A percentile compares a stretch with the other conserved stretches of the same genome.
Evolutionary conservation across 2,113 vertebrate species (phyloP).

Genomic region (Nansenia antarctica): DNA sequence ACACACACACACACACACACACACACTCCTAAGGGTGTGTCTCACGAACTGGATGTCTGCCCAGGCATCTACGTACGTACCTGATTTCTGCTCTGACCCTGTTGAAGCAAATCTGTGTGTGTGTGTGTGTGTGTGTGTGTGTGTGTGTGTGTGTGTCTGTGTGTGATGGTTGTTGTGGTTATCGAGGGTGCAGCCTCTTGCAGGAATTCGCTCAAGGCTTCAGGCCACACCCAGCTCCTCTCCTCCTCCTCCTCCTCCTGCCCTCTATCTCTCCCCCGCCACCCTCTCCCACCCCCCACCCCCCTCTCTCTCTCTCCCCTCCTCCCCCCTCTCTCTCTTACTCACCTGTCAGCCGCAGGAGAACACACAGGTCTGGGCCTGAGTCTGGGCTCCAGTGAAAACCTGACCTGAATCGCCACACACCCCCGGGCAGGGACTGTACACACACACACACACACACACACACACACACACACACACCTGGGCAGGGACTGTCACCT

Average conservation of each 20-base stretch:
- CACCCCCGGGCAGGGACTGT: slow-evolving; percentile 13
- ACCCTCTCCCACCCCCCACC: slow-evolving; percentile 58
- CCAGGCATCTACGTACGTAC: not conserved
- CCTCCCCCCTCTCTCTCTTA: slow-evolving; percentile 38
- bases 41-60: slow-evolving; percentile 23
- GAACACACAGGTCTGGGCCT: slow-evolving; percentile 54
- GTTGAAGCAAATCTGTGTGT: slow-evolving; percentile 30
- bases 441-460: not conserved
- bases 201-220: slow-evolving; percentile 67
- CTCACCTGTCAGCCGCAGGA: slow-evolving; percentile 53
- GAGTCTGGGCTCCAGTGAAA: slow-evolving; percentile 31
- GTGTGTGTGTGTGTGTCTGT: not conserved
- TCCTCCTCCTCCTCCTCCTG: not conserved
- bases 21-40: slow-evolving; percentile 53
- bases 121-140: slow-evolving; percentile 7
- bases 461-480: not conserved
- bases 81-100: not conserved
- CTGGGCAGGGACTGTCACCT: slow-evolving; percentile 16
- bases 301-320: not conserved
- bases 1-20: slow-evolving; percentile 13
- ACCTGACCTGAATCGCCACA: slow-evolving; percentile 31
- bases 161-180: slow-evolving; percentile 23
- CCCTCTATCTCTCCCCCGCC: not conserved
- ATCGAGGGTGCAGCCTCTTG: slow-evolving; percentile 44
- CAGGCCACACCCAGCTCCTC: slow-evolving; percentile 49